Conservation (phyloP, 2,888 invertebrate species). For the Cephus sareptanus region DNA sequence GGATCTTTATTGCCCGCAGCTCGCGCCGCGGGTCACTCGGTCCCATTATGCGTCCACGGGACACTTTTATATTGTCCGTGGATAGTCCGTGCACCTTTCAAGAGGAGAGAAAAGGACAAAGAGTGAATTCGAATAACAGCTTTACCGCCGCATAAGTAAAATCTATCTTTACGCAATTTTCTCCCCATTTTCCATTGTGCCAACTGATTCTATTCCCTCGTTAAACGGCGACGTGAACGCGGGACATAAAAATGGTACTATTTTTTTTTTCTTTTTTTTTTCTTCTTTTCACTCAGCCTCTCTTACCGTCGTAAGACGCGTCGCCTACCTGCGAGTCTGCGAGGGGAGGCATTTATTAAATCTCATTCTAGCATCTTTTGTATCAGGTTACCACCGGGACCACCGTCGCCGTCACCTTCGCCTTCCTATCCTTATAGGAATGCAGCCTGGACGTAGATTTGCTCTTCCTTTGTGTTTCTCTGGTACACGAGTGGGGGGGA, state of each 20-base stretch:
- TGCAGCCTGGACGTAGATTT: slow-evolving; percentile 7
- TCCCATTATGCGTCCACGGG: slow-evolving; percentile 8
- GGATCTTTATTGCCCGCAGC: slow-evolving; percentile 52
- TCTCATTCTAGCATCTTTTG: slow-evolving; percentile 52
- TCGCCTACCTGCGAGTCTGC: slow-evolving; percentile 43
- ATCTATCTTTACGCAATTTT: slow-evolving; percentile 7
- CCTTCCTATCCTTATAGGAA: not conserved
- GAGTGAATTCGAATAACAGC: not conserved
- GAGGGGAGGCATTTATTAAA: slow-evolving; percentile 55
- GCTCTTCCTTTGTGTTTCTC: slow-evolving; percentile 10
- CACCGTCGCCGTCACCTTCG: not conserved
- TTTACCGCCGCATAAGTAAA: not conserved
- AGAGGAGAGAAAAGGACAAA: not conserved
- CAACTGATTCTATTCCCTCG: not conserved
- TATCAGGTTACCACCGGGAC: slow-evolving; percentile 44
- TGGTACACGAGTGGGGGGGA: not conserved
- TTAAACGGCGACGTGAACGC: not conserved
- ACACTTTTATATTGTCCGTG: slow-evolving; percentile 5
- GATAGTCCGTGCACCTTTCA: slow-evolving; percentile 6
- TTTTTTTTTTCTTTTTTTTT: not conserved
- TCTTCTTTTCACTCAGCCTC: slow-evolving; percentile 30
- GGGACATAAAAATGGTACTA: slow-evolving; percentile 41
- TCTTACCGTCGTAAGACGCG: slow-evolving; percentile 43
- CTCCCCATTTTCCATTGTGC: not conserved
- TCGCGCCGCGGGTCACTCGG: slow-evolving; percentile 18